phyloP scores from a whole-genome alignment of 2,797 vertebrate genomes.

The Choloepus didactylus region DNA sequence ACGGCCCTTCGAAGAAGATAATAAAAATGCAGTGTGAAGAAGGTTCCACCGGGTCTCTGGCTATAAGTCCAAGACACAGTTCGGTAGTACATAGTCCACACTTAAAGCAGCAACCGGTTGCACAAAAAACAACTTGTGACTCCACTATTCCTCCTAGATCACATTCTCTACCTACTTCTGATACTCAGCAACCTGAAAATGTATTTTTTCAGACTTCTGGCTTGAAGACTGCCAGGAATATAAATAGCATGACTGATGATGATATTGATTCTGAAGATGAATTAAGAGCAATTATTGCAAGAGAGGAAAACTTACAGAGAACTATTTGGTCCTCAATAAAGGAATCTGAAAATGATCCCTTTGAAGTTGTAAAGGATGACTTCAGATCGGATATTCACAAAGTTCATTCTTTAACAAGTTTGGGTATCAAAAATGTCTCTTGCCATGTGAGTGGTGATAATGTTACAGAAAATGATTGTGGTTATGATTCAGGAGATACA shows the following conservation, averaged over 20 bases:
- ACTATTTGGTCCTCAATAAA: neutral
- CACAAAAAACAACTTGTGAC: neutral
- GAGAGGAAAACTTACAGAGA: slow-evolving; percentile 77
- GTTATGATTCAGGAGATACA: slow-evolving; percentile 93
- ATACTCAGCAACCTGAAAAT: slow-evolving; percentile 41
- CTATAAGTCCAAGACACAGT: neutral
- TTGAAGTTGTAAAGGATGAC: slow-evolving; percentile 93
- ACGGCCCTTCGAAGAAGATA: slow-evolving; percentile 86
- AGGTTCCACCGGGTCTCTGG: neutral
- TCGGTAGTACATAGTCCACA: rapidly evolving
- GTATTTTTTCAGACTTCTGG: slow-evolving; percentile 35
- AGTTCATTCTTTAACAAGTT: slow-evolving; percentile 74
- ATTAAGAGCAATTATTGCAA: slow-evolving; percentile 86
- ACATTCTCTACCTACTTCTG: neutral
- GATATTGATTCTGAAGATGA: slow-evolving; percentile 93
- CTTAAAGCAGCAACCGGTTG: neutral
- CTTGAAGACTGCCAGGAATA: neutral
- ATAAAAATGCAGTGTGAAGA: slow-evolving; percentile 62
- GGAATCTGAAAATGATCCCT: slow-evolving; percentile 82
- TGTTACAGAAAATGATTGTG: slow-evolving; percentile 79
- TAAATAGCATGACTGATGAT: slow-evolving; percentile 73
- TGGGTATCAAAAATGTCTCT: slow-evolving; percentile 38
- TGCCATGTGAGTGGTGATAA: neutral
- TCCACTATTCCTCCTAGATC: neutral
- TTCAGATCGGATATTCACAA: slow-evolving; percentile 88